Evolutionary conservation across 1,140 invertebrate species (phyloP).

Genomic region (Cylas formicarius): DNA sequence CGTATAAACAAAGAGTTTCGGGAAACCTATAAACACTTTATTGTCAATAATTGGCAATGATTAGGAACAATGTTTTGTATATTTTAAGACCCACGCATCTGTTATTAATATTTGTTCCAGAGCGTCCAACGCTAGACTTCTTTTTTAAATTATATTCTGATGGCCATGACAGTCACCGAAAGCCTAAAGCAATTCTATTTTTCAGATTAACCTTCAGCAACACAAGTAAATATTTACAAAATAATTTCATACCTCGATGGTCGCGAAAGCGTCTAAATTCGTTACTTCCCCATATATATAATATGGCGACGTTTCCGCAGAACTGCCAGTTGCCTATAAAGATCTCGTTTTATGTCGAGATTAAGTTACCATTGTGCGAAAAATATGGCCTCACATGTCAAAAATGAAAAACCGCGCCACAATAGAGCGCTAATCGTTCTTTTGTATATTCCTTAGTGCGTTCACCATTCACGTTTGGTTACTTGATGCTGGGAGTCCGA

Average conservation of each 20-base stretch:
- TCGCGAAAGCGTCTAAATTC: slow-evolving; percentile 6
- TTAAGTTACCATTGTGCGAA: slow-evolving; percentile 8
- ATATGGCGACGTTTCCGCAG: slow-evolving; percentile 3
- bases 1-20: too few species aligned
- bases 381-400: slow-evolving; percentile 13
- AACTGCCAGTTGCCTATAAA: slow-evolving; percentile 4
- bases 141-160: too few species aligned
- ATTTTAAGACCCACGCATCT: too few species aligned
- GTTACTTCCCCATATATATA: slow-evolving; percentile 8
- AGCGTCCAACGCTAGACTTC: too few species aligned
- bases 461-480: slow-evolving; percentile 13
- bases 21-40: too few species aligned
- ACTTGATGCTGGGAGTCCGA: slow-evolving; percentile 5
- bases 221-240: slow-evolving; percentile 8
- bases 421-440: slow-evolving; percentile 18
- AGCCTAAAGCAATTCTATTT: not conserved
- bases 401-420: slow-evolving; percentile 14
- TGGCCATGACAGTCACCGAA: too few species aligned
- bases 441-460: slow-evolving; percentile 6
- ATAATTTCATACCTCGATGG: slow-evolving; percentile 19
- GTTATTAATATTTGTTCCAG: too few species aligned
- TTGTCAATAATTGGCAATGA: too few species aligned
- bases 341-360: slow-evolving; percentile 9
- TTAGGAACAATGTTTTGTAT: too few species aligned
- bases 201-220: not conserved